Base-by-base conservation (phyloP, 1,140 invertebrate genomes). In the Zaprionus ornatus region DNA sequence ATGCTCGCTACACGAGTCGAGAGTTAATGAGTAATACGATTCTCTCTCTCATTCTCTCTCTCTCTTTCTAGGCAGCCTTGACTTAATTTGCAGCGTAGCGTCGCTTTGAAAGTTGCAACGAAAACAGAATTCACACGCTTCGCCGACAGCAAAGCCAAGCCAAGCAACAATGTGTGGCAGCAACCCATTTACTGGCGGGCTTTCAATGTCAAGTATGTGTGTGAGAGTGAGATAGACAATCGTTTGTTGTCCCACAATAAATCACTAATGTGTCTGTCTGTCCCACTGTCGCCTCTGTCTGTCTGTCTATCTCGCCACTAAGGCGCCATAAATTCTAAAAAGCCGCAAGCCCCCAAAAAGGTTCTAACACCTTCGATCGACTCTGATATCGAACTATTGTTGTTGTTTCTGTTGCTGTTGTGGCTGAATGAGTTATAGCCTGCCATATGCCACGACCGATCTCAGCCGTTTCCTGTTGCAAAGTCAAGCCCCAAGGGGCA, bases 61-160 rank as follows among this genome's bases (percentile, higher is more conserved):
- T 40, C 37, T n/a, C 37, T 40, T 15, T 40, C 37, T 40, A 15
- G 17, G 3, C 19, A 80, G 75, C 85, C 85, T 90, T 90, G 85
- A 90, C 85, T 90, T 82, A 50, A 90, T 90, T 90, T 90, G 75
- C 78, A 54, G 74, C 62, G 79, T 81, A 54, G 74, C 62, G 79
- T 81, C 74, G 64, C 84, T 84, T 90, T 87, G 84, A 88, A 88
- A 88, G 81, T 90, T 88, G 85, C 85, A 88, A 82, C 85, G 77
- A 85, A 90, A 76, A 79, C 85, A 88, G 78, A 85, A 87, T 87
- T 87, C 84, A 87, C 84, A 87, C 84, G 84, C 69, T 73, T 73
- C 56, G 74, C 62, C 50, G 4, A n/a, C 50, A 25, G 23, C 19
- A 12, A 15, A 25, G 50, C 17, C 17, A 12, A 52, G 50, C 19